Percentiles rank a stretch among this genome's conserved stretches.
Evolutionary conservation across 2,888 invertebrate species (phyloP).

Genomic region (Xestia c-nigrum): DNA sequence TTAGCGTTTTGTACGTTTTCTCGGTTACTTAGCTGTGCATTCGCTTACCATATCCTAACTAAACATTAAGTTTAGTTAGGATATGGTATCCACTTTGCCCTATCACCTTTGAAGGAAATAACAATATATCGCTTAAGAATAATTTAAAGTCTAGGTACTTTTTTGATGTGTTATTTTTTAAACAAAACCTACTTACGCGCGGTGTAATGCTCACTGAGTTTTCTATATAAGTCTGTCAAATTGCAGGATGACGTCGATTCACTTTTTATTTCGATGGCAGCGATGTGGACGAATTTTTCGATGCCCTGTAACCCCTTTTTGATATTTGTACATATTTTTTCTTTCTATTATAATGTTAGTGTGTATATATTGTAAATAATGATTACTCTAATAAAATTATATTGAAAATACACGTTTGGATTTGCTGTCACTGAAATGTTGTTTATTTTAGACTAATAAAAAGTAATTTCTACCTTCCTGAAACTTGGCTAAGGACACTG

Average conservation of each 20-base stretch:
- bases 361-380: too few species aligned
- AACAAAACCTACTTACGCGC: not conserved
- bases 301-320: too few species aligned
- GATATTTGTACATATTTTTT: too few species aligned
- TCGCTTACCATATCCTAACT: too few species aligned
- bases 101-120: not conserved
- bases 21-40: not conserved
- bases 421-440: not conserved
- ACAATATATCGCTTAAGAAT: not conserved
- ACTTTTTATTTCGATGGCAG: not conserved
- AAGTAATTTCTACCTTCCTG: not conserved
- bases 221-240: not conserved
- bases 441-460: not conserved
- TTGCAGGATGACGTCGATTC: not conserved
- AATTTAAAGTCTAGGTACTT: not conserved
- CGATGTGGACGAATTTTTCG: too few species aligned
- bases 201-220: not conserved
- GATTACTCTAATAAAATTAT: too few species aligned
- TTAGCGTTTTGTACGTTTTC: not conserved
- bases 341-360: too few species aligned
- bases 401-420: not conserved
- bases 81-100: not conserved
- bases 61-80: not conserved
- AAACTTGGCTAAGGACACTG: not conserved
- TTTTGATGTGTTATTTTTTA: not conserved